Evolutionary conservation across 2,888 invertebrate species (phyloP), one percentile per base, ranked within the genome.

Genomic region (Ashinkailepas kermadecensis): DNA sequence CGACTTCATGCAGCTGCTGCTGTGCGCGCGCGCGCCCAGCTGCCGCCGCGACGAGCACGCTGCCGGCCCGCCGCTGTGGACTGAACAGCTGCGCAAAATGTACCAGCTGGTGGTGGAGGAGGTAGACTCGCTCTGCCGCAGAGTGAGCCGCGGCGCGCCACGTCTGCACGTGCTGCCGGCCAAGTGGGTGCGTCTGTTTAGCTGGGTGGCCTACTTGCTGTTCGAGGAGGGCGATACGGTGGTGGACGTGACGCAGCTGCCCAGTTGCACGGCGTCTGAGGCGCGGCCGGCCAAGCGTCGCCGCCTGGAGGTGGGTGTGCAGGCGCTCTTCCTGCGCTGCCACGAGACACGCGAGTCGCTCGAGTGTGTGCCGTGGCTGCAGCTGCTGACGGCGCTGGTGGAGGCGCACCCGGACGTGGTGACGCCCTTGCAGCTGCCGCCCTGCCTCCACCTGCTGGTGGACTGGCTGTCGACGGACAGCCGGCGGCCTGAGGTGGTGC

Each of bases 101-200:
- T 74, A 74, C 74, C 74, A 74, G 74, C 56, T 74, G 74, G 56
- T 74, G 54, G 74, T 74, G 74, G 74, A 74, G 54, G 74, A 54
- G 74, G 74, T 56, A 9, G 56, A 54, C 18, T 11, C 10, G 15
- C 74, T 54, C 54, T 15, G 70, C 70, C 70, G 0, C 39, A 6
- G 39, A 13, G 70, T 39, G 7, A 12, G 74, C 9, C 56, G 74
- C 54, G 21, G 9, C 54, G 74, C 39, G 11, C 56, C 15, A 56
- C 2, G 10, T 7, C 13, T 0, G 15, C 0, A 54, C 56, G 7
- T 1, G 8, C 74, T 74, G 56, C n/a, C 74, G 3, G 56, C 13
- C 21, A 11, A 21, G 15, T 74, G 74, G 74, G 21, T 74, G 56
- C 54, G 74, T 2, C 74, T 74, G 9, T 74, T 74, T 56, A 56